Evolutionary conservation across 2,797 vertebrate genomes (phyloP), one percentile per base, ranked within the genome.

Genomic region (Labroides dimidiatus): DNA sequence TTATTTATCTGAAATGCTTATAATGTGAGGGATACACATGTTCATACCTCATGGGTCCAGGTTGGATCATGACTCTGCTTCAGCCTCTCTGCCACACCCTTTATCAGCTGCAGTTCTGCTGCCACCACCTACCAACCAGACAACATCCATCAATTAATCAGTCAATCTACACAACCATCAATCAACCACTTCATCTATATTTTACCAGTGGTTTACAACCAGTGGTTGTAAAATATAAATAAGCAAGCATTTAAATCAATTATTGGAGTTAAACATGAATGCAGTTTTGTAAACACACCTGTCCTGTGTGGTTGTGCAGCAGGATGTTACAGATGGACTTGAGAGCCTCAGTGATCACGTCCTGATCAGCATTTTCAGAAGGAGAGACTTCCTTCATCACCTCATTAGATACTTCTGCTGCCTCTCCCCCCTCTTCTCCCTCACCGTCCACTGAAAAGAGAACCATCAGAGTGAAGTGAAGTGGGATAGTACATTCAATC

Each of bases 321-420:
- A 98, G 92, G 0, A 98, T 91, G 87, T 98, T 99, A 89, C 95
- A 97, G 64, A 98, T 91, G 67, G 96, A 96, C 83, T 98, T 98
- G 12, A 98, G 94, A 4, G 96, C 92, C 75, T 98, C 97, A 19
- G 96, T 92, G 4, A 95, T 94, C 0, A 95, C 94, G 1, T 96
- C 96, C 90, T 93, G 85, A 82, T 97, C 96, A 0, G 91, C 84
- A 27, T 93, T 87, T 69, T 95, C 93, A 7, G 84, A 82, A 0
- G 85, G 61, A 69, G 67, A 64, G 2, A 80, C 87, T 80, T 93
- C 92, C 47, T 80, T 72, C 50, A 20, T 16, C 20, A 5, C 37
- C 11, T 73, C 33, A 11, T 30, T n/a, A 9, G 23, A 58, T 10
- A 0, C 56, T 15, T 63, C 57, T 37, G 47, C 43, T 45, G 39